A percentile compares a stretch with the other conserved stretches of the same genome.
phyloP scores from a whole-genome alignment of 30 jellyfish, hydroid and myxozoan genomes.

The Hydractinia echinata region DNA sequence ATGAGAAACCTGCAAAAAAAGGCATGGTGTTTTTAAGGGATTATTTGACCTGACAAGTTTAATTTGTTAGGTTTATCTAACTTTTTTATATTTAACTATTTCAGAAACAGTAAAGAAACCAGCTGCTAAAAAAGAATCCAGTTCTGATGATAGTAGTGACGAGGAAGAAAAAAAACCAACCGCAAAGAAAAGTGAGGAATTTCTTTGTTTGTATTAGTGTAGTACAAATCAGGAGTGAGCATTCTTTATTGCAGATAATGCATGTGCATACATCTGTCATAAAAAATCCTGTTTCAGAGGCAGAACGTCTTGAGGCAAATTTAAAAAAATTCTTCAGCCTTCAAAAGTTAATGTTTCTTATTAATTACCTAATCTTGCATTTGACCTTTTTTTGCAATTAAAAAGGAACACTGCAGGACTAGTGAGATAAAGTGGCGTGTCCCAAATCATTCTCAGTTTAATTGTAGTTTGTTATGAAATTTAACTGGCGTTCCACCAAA shows the following conservation, averaged over 20 bases:
- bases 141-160: constrained; percentile 31
- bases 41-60: neutral
- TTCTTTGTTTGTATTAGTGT: neutral
- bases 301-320: no score
- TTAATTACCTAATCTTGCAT: no score
- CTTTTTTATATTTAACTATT: neutral
- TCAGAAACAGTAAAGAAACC: constrained; percentile 21
- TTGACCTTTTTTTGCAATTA: no score
- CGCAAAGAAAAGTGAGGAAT: constrained; percentile 10
- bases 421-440: no score
- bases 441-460: no score
- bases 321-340: no score
- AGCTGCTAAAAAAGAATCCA: constrained; percentile 33
- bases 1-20: constrained; percentile 24
- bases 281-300: no score
- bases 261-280: neutral
- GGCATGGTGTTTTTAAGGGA: neutral
- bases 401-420: no score
- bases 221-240: neutral
- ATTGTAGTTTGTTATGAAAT: no score
- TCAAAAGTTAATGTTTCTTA: no score
- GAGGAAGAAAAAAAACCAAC: constrained; percentile 38
- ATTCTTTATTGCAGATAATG: neutral
- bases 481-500: no score
- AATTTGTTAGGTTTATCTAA: neutral